phyloP scores from a whole-genome alignment of 2,888 invertebrate species.

The Lasioglossum leucozonium region DNA sequence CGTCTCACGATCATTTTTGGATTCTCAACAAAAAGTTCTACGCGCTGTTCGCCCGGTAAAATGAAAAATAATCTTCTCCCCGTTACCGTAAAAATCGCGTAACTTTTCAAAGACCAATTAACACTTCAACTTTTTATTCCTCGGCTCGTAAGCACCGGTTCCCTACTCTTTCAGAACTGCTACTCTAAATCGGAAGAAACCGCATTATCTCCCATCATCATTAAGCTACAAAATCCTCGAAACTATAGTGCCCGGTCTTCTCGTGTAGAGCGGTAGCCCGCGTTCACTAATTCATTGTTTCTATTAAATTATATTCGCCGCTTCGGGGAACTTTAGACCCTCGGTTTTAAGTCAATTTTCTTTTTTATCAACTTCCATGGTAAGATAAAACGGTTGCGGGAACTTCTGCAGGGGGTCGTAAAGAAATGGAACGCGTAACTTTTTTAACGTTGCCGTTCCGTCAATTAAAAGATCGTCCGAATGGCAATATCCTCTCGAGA shows the following conservation, averaged over 20 bases:
- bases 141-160: constrained; percentile 2
- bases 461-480: not conserved
- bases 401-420: not conserved
- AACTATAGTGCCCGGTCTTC: not conserved
- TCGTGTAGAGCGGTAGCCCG: not conserved
- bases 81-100: not conserved
- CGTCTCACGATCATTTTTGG: not conserved
- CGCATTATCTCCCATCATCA: constrained; percentile 18
- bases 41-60: not conserved
- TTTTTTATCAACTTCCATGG: constrained; percentile 39
- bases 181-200: constrained; percentile 28
- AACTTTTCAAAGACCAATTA: constrained; percentile 8
- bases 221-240: constrained; percentile 29
- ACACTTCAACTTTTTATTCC: not conserved
- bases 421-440: constrained; percentile 6
- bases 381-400: constrained; percentile 19
- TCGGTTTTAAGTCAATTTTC: constrained; percentile 33
- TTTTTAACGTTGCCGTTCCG: constrained; percentile 30
- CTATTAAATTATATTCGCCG: constrained; percentile 47
- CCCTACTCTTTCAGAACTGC: not conserved
- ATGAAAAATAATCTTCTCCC: not conserved
- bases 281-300: constrained; percentile 43
- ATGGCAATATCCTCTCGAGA: not conserved
- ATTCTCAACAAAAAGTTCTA: not conserved
- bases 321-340: constrained; percentile 25